Conservation (phyloP, 2,797 vertebrate species). For the Scyliorhinus canicula region DNA sequence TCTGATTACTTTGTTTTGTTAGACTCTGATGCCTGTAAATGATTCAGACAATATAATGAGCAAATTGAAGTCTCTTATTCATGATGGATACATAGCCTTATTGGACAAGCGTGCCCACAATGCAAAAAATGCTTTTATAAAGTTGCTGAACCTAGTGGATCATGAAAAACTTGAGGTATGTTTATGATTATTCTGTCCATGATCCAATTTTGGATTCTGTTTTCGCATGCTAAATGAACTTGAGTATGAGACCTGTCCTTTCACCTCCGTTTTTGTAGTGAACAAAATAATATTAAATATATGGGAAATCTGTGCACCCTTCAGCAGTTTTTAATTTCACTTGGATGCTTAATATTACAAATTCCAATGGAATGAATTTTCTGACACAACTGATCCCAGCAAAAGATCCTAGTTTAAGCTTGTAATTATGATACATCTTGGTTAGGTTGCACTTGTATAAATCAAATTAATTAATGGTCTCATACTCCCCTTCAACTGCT, state of each 20-base stretch:
- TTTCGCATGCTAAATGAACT: not conserved
- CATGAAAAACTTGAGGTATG: slow-evolving; percentile 60
- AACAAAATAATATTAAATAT: not conserved
- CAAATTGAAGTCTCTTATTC: slow-evolving; percentile 54
- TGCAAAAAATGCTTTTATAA: slow-evolving; percentile 70
- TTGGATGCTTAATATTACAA: not conserved
- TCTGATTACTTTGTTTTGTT: not conserved
- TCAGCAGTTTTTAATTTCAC: not conserved
- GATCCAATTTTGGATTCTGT: not conserved
- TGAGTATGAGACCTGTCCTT: not conserved
- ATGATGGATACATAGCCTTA: slow-evolving; percentile 61
- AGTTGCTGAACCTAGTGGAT: slow-evolving; percentile 59
- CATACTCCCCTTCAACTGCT: not conserved
- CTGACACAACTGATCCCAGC: not conserved
- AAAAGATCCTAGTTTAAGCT: not conserved
- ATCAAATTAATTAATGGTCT: no score
- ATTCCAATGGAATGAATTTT: not conserved
- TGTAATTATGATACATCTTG: not conserved
- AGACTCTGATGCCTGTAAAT: not conserved
- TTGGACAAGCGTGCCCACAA: slow-evolving; percentile 66
- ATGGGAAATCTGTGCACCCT: not conserved
- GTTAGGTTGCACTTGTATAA: not conserved
- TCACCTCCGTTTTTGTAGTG: not conserved
- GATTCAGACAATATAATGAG: slow-evolving; percentile 9
- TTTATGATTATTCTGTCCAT: not conserved